A percentile compares a stretch with the other conserved stretches of the same genome.
Conservation (phyloP, 2,888 invertebrate species). For the Schrankia costaestrigalis region DNA sequence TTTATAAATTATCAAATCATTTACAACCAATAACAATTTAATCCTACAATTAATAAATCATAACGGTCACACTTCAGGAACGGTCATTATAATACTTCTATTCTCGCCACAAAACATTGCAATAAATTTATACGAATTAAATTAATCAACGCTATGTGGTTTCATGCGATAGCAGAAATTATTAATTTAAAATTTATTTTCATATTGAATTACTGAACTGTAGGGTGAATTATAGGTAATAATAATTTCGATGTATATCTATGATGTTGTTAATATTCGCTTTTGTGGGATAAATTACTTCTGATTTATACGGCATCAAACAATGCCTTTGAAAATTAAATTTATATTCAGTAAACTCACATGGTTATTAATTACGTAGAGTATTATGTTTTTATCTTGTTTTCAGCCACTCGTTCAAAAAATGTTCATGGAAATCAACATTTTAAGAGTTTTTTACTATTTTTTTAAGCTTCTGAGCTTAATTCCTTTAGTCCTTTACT, state of each 20-base stretch:
- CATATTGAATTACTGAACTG: slow-evolving; percentile 22
- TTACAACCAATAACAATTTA: too few species aligned
- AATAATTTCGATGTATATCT: slow-evolving; percentile 13
- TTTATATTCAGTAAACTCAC: neutral
- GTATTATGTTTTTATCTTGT: neutral
- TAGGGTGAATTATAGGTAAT: slow-evolving; percentile 21
- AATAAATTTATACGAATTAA: slow-evolving; percentile 14
- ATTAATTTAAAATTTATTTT: slow-evolving; percentile 26
- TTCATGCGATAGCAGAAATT: slow-evolving; percentile 19
- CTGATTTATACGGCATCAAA: slow-evolving; percentile 6
- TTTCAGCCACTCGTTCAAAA: neutral
- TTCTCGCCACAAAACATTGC: neutral
- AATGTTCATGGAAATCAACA: too few species aligned
- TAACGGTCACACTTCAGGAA: too few species aligned
- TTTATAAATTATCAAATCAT: too few species aligned
- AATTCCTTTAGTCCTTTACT: too few species aligned
- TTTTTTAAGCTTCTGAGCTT: too few species aligned
- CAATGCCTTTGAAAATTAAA: slow-evolving; percentile 4
- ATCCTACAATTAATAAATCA: too few species aligned
- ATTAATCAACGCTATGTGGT: slow-evolving; percentile 26
- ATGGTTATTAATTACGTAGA: neutral
- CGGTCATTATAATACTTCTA: too few species aligned
- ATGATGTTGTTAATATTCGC: slow-evolving; percentile 3
- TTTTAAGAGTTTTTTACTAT: too few species aligned
- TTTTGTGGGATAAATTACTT: slow-evolving; percentile 9